Percentiles rank a stretch among this genome's conserved stretches.
These are phyloP conservation scores for Myotis planiceps DNA, from an alignment of 2,797 vertebrate genomes.

Conservation along the genomic window DNA sequence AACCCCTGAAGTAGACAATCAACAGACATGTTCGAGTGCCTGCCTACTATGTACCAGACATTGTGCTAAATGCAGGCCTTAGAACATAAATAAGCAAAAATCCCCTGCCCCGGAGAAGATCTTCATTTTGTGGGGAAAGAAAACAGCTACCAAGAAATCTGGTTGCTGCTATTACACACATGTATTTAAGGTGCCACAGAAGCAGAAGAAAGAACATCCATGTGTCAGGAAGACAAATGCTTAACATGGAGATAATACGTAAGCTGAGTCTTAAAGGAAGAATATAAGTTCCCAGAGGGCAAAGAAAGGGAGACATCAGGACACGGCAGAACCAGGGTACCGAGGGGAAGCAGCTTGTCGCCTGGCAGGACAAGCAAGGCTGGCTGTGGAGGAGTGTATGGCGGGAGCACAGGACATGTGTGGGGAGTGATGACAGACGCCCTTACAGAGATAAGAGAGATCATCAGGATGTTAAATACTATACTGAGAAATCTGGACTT, in stretches of 20 bases:
- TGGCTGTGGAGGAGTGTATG: not conserved
- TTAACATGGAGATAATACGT: not conserved
- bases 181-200: not conserved
- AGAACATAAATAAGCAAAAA: not conserved
- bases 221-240: not conserved
- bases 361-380: not conserved
- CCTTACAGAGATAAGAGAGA: not conserved
- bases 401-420: fast-evolving
- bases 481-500: not conserved
- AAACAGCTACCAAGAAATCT: not conserved
- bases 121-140: not conserved
- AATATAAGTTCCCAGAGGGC: not conserved
- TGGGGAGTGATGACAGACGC: not conserved
- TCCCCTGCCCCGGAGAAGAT: not conserved
- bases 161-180: not conserved
- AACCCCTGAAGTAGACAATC: not conserved
- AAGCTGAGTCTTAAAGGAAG: not conserved
- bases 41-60: not conserved
- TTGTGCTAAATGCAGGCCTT: not conserved
- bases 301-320: not conserved
- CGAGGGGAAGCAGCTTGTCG: not conserved
- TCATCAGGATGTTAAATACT: not conserved
- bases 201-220: not conserved
- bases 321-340: not conserved
- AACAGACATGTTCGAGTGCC: not conserved